Percentiles rank a stretch among this genome's conserved stretches.
These are phyloP conservation scores for Hoplias malabaricus DNA, from an alignment of 2,113 vertebrate species.

Conservation along the genomic window DNA sequence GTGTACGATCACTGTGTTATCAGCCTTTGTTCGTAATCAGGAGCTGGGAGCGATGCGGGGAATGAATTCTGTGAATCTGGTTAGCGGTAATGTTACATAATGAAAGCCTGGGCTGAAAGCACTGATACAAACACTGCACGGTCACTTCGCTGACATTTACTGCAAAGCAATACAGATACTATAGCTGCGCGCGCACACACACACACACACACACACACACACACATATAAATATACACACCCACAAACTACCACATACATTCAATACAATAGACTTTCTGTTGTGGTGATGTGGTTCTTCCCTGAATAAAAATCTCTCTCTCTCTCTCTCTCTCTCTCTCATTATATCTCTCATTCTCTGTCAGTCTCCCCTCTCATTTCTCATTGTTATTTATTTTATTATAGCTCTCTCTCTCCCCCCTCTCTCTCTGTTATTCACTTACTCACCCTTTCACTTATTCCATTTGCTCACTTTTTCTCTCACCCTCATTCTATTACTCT, in stretches of 20 bases:
- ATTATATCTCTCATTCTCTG: neutral
- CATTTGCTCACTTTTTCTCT: neutral
- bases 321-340: neutral
- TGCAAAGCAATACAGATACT: neutral
- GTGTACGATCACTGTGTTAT: neutral
- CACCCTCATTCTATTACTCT: neutral
- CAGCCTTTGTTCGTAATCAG: neutral
- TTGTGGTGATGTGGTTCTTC: neutral
- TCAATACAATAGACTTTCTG: neutral
- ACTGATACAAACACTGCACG: too few species aligned
- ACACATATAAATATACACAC: neutral
- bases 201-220: neutral
- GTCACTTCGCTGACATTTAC: too few species aligned
- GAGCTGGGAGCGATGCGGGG: neutral
- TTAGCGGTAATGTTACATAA: neutral
- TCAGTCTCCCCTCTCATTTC: neutral
- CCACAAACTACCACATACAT: neutral
- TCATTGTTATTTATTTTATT: too few species aligned
- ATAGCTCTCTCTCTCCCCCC: too few species aligned
- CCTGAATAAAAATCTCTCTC: neutral
- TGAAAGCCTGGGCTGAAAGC: neutral
- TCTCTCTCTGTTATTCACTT: too few species aligned
- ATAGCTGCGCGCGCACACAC: too few species aligned
- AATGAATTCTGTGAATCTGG: neutral
- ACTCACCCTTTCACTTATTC: too few species aligned